Base-by-base conservation (phyloP, 2,888 invertebrate species). In the Bursaphelenchus okinawaensis region DNA sequence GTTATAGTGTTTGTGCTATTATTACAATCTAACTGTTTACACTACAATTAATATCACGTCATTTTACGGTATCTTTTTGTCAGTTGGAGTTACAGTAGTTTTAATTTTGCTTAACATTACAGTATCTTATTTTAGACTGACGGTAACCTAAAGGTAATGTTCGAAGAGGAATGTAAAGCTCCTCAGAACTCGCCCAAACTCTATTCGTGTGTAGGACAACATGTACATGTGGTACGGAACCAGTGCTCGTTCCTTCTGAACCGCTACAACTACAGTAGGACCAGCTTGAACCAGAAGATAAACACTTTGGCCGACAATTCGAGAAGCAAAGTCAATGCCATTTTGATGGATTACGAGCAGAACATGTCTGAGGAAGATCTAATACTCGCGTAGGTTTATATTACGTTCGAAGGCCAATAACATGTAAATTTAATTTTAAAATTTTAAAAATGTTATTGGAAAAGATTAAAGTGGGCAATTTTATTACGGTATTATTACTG, bases 91-190 rank as follows among this genome's bases (percentile, higher is more conserved):
- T n/a, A n/a, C n/a, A n/a, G n/a, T n/a, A n/a, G n/a, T n/a, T n/a
- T 16, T 27, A 12, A 70, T 12, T 63, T 19, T 29, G n/a, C 1
- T 23, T 70, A 19, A 20, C 70, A 0, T 12, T 20, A 31, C 6
- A 22, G 12, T 26, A 16, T 20, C 56, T 29, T n/a, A n/a, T 22
- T 62, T 65, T 31, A 68, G 70, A 69, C 23, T 52, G 72, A 73
- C 57, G 70, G 70, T n/a, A 73, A 60, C 29, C 31, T 73, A 19
- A 74, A 74, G 50, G 60, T 70, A 26, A 70, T 70, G 70, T 64
- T 72, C 24, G 70, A 70, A 29, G 56, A 50, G n/a, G 70, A 70
- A 40, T 70, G 70, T 52, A 31, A 29, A 23, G 22, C 27, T 22
- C 27, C 55, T 9, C 63, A 72, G 22, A 1, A 59, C 1, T 23